These are phyloP conservation scores for Sphaeridia pumilis DNA, from an alignment of 2,888 invertebrate genomes.

Conservation along the genomic window DNA sequence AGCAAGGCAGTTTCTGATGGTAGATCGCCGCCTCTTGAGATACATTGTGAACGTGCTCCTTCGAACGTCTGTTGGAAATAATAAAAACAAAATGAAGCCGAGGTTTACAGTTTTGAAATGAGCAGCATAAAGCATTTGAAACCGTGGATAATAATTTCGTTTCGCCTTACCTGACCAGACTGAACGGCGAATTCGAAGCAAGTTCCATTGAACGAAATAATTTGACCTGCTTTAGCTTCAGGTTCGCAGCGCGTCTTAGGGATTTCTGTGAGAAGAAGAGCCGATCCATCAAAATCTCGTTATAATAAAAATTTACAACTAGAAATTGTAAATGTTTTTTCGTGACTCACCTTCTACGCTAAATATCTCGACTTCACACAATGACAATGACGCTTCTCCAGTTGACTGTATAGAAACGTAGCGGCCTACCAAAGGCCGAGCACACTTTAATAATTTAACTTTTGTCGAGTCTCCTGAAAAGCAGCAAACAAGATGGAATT, in stretches of 20 bases:
- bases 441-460: slow-evolving; percentile 47
- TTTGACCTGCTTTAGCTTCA: slow-evolving; percentile 58
- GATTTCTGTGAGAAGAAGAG: slow-evolving; percentile 61
- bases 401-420: slow-evolving; percentile 80
- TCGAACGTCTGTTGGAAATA: slow-evolving; percentile 52
- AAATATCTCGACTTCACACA: slow-evolving; percentile 86
- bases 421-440: slow-evolving; percentile 69
- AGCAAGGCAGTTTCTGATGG: slow-evolving; percentile 32
- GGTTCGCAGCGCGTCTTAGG: slow-evolving; percentile 72
- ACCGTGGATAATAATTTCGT: not conserved
- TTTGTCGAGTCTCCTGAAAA: slow-evolving; percentile 13
- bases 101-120: no score
- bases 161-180: slow-evolving; percentile 24
- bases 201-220: slow-evolving; percentile 62
- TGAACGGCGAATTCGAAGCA: slow-evolving; percentile 63
- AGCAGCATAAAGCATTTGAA: no score
- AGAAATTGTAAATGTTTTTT: slow-evolving; percentile 1
- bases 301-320: no score
- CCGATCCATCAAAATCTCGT: slow-evolving; percentile 1
- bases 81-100: no score
- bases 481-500: not conserved
- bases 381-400: slow-evolving; percentile 73
- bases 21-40: slow-evolving; percentile 40
- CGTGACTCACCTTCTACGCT: slow-evolving; percentile 59
- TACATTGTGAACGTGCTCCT: slow-evolving; percentile 65